phyloP scores from a whole-genome alignment of 2,888 invertebrate genomes.

The Drosophila merina region DNA sequence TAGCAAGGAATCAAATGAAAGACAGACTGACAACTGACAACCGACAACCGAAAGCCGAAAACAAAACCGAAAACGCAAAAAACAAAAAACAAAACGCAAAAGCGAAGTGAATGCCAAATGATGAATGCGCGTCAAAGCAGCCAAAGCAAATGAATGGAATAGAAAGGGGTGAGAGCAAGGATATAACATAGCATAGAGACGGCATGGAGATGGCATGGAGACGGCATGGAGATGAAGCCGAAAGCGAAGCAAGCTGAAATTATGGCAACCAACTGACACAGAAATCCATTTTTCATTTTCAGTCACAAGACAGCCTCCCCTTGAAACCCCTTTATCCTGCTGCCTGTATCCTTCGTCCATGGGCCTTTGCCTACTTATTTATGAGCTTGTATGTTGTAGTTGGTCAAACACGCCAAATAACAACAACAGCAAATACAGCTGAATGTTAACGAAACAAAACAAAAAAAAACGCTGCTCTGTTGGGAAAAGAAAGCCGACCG shows the following conservation, averaged over 20 bases:
- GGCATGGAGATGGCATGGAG: constrained; percentile 4
- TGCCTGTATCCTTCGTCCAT: constrained; percentile 8
- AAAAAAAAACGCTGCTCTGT: constrained; percentile 28
- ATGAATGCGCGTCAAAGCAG: constrained; percentile 73
- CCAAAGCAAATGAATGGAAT: constrained; percentile 24
- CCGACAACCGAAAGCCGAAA: constrained; percentile 17
- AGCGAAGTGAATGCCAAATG: constrained; percentile 67
- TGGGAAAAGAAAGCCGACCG: constrained; percentile 13
- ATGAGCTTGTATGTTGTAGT: constrained; percentile 75
- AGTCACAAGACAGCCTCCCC: constrained; percentile 46
- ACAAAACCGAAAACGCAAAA: constrained; percentile 7
- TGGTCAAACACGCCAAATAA: constrained; percentile 65
- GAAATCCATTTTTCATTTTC: constrained; percentile 79
- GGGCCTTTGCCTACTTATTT: constrained; percentile 74
- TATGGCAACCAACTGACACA: constrained; percentile 79
- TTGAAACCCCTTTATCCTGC: constrained; percentile 26
- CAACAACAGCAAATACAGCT: constrained; percentile 25
- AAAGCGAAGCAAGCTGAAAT: constrained; percentile 63
- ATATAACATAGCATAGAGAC: too few relatives aligned
- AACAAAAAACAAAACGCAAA: constrained; percentile 9
- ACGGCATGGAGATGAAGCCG: constrained; percentile 26
- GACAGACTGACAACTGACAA: neutral
- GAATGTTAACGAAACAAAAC: constrained; percentile 1
- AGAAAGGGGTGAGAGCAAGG: constrained; percentile 12
- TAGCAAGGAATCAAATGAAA: constrained; percentile 34